Conservation (phyloP, 2,888 invertebrate species). For the Chrysodeixis includens region DNA sequence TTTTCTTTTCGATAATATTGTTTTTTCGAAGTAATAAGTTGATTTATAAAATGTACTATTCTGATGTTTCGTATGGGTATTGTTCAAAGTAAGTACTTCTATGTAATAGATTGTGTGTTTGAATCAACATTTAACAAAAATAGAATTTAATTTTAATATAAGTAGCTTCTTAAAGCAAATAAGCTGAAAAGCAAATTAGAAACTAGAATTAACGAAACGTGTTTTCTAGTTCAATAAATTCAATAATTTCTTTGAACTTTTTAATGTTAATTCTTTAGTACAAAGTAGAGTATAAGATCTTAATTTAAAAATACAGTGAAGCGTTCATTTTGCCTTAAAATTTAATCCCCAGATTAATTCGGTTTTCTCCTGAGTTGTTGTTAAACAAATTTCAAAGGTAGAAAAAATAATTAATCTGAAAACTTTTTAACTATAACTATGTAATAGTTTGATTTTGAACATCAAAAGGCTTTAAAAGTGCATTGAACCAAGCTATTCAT, state of each 20-base stretch:
- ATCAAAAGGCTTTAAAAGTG: slow-evolving; percentile 43
- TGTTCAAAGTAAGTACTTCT: too few relatives aligned
- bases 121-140: too few relatives aligned
- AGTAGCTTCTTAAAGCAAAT: too few relatives aligned
- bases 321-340: slow-evolving; percentile 9
- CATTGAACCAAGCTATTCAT: slow-evolving; percentile 59
- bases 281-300: background rate
- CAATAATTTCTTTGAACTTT: background rate
- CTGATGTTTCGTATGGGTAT: too few relatives aligned
- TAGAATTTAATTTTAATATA: too few relatives aligned
- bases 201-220: background rate
- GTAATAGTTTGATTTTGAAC: too few relatives aligned
- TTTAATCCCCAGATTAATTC: background rate
- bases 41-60: too few relatives aligned
- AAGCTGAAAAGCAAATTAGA: background rate
- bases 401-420: slow-evolving; percentile 20
- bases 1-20: background rate
- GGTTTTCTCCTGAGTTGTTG: too few relatives aligned
- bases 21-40: too few relatives aligned
- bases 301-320: background rate
- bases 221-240: background rate
- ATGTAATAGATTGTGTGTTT: too few relatives aligned
- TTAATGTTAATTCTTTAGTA: background rate
- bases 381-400: slow-evolving; percentile 12
- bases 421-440: background rate